Evolutionary conservation across 1,140 invertebrate species (phyloP).

Genomic region (Coboldia fuscipes): DNA sequence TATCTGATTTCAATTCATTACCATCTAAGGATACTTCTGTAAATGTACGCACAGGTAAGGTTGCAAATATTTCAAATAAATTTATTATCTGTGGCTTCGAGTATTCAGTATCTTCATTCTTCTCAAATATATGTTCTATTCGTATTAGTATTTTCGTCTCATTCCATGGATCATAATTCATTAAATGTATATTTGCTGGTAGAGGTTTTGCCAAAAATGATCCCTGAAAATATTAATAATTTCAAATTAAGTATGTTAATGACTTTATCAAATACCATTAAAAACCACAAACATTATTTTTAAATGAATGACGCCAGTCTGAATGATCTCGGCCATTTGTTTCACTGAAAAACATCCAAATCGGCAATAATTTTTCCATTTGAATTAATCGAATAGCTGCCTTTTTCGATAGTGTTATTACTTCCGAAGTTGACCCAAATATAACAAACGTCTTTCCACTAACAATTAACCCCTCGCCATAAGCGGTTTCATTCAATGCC

Average conservation of each 20-base stretch:
- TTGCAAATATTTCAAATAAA: slow-evolving; percentile 21
- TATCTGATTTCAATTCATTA: slow-evolving; percentile 14
- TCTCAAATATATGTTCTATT: slow-evolving; percentile 67
- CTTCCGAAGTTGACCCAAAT: slow-evolving; percentile 15
- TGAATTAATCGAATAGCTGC: background rate
- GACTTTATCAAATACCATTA: background rate
- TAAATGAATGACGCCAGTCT: slow-evolving; percentile 1
- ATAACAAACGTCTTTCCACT: slow-evolving; percentile 50
- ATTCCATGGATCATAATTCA: slow-evolving; percentile 70
- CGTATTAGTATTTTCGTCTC: slow-evolving; percentile 40
- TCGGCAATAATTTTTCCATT: slow-evolving; percentile 1
- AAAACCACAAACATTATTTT: slow-evolving; percentile 2
- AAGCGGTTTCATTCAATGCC: slow-evolving; percentile 71
- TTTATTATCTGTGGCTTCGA: slow-evolving; percentile 30
- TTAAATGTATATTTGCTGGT: slow-evolving; percentile 53
- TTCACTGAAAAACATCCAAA: slow-evolving; percentile 2
- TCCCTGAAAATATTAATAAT: slow-evolving; percentile 7
- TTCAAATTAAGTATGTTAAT: slow-evolving; percentile 4
- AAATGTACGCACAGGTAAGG: slow-evolving; percentile 10
- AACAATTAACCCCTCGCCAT: slow-evolving; percentile 52
- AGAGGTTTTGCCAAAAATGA: slow-evolving; percentile 30
- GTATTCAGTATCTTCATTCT: slow-evolving; percentile 29
- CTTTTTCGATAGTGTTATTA: background rate
- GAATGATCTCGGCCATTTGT: background rate
- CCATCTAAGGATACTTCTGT: slow-evolving; percentile 17